Base-by-base conservation (phyloP, 2,888 invertebrate species). In the Catocala nupta region DNA sequence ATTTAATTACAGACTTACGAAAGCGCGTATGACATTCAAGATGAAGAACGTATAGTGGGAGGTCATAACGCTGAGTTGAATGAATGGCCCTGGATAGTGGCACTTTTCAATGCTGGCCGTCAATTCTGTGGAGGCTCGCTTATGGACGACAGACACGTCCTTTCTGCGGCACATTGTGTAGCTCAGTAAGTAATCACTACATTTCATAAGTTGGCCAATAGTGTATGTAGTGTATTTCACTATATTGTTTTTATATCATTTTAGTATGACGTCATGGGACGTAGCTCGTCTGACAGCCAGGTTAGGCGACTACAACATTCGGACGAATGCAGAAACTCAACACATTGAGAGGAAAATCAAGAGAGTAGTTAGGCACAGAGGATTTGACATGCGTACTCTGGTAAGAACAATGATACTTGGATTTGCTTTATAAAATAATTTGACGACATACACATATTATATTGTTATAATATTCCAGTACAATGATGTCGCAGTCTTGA, bases 41-140 rank as follows among this genome's bases (percentile, higher is more conserved):
- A 98, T 81, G 97, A 97, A 83, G 96, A 97, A 79, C 95, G 97
- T 54, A 98, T 98, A 73, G 98, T 98, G 5, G 98, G 98, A 12
- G 98, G 98, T 0, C 96, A 96, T 68, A 96, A 96, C 82, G 97
- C 98, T 0, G 96, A 97, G 59, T 95, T 96, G 9, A 96, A 97
- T 78, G 97, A 98, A 87, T 98, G 97, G 96, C 98, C 98, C 6
- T 96, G 97, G 97, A 96, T 97, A 39, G 97, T 96, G 0, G 98
- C 96, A 1, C 92, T 98, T 43, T 97, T 98, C 87, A 97, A 97
- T 84, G 95, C 95, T 6, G 97, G 97, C 12, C 95, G 97, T 42
- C 98, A 98, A 86, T 98, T 98, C 89, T 98, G 98, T 84, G 98
- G 98, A 1, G 98, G 98, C 9, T 97, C 98, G 0, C 93, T 98